Conservation (phyloP, 2,797 vertebrate species). For the Falco naumanni region DNA sequence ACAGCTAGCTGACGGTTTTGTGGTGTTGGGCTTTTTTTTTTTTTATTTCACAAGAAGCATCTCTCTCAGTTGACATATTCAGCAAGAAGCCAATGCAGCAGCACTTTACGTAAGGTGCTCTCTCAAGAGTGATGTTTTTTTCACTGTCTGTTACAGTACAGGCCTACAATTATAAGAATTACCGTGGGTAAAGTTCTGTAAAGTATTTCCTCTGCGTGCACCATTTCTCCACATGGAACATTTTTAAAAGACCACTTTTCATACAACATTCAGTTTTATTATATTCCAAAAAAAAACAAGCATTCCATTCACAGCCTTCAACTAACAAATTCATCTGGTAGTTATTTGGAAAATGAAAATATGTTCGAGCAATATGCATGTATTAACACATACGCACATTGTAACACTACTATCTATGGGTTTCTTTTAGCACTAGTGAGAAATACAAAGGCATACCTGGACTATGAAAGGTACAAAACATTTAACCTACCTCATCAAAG, state of each 20-base stretch:
- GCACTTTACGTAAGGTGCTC: background rate
- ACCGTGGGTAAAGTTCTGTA: background rate
- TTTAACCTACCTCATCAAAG: constrained; percentile 90
- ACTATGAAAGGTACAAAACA: constrained; percentile 19
- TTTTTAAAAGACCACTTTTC: background rate
- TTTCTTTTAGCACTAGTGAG: background rate
- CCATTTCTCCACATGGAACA: background rate
- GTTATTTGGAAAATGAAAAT: background rate
- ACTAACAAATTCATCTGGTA: background rate
- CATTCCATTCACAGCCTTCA: background rate
- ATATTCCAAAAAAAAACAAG: background rate
- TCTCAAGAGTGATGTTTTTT: background rate
- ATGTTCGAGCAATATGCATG: background rate
- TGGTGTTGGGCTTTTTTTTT: background rate
- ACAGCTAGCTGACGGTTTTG: background rate
- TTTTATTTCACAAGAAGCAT: background rate
- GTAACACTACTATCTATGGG: background rate
- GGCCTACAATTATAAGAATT: background rate
- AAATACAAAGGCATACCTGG: background rate
- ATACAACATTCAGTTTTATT: background rate
- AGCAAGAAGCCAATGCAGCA: background rate
- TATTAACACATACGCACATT: background rate
- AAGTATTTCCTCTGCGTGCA: background rate
- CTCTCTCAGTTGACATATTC: background rate
- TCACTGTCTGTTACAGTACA: background rate